phyloP scores from a whole-genome alignment of 2,888 invertebrate genomes.

The Tanypteryx hageni region DNA sequence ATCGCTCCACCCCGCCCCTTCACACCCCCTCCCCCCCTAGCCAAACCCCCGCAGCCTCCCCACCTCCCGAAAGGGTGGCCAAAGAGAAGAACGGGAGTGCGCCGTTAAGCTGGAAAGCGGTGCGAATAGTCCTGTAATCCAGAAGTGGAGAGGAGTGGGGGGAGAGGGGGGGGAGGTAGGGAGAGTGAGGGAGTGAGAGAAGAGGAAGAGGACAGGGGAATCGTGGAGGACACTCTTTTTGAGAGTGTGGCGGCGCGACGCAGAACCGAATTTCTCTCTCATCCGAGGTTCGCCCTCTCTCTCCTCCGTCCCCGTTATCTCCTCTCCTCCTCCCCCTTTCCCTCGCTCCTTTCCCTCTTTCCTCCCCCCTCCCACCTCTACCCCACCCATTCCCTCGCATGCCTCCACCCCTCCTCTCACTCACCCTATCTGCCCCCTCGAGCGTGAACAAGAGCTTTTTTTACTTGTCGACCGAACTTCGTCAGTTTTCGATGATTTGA shows the following conservation, averaged over 20 bases:
- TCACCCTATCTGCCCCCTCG: background rate
- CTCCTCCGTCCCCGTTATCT: background rate
- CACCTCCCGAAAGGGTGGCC: too few relatives aligned
- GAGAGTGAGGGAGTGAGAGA: background rate
- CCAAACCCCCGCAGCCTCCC: background rate
- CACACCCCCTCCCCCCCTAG: background rate
- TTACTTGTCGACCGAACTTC: background rate
- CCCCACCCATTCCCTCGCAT: too few relatives aligned
- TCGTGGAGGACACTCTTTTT: background rate
- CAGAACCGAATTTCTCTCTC: background rate
- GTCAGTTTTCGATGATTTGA: background rate
- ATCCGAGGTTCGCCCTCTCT: background rate
- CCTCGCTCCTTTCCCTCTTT: background rate
- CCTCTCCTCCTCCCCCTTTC: background rate
- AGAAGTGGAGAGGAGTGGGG: background rate
- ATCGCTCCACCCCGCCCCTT: background rate
- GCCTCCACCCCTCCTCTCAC: too few relatives aligned
- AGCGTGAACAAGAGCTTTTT: background rate
- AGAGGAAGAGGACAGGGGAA: background rate
- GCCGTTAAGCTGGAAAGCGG: constrained; percentile 16
- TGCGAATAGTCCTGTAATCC: background rate
- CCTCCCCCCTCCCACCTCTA: background rate
- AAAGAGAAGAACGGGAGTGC: background rate
- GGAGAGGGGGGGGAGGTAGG: background rate
- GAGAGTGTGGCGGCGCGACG: background rate